Evolutionary conservation across 2,888 invertebrate species (phyloP), one percentile per base, ranked within the genome.

Genomic region (Mimas tiliae): DNA sequence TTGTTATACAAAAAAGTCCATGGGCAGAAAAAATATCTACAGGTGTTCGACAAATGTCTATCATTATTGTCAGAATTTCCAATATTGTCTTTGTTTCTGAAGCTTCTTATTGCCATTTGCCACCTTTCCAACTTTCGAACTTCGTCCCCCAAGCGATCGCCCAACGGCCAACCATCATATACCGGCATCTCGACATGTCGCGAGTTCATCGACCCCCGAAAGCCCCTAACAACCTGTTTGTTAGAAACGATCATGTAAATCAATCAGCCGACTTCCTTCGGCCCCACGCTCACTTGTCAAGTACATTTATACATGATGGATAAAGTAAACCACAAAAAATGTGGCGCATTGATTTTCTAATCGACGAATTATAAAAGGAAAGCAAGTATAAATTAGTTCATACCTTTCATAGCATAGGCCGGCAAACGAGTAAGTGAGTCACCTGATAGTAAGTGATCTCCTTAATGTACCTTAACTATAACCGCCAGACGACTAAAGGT

Each of bases 221-320:
- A 63, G n/a, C 48, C 33, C 51, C 63, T 65, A 50, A 69, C 63
- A 74, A 75, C 75, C 72, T 66, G 75, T 72, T 75, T 65, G 67
- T n/a, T 64, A 63, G 64, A 66, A 68, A 64, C 65, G 65, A 48
- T 69, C 69, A 70, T 75, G 72, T 73, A 73, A 75, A 73, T 74
- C 75, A 74, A 73, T 75, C 72, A 70, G 72, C 33, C 45, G 68
- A 70, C 69, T 73, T 71, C 70, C 71, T 69, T 64, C 64, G 67
- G 47, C 64, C 68, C 64, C 38, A 64, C 58, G 45, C 27, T 47
- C 38, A 51, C 51, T 64, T 64, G 63, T 64, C 63, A 64, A 64
- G 51, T 51, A 19, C 51, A 51, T 64, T 64, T 34, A 34, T 48
- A 64, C 12, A 38, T 64, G 63, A 64, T 64, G 19, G 63, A 64